Conservation (phyloP, 2,797 vertebrate genomes). For the Rhyacichthys aspro region DNA sequence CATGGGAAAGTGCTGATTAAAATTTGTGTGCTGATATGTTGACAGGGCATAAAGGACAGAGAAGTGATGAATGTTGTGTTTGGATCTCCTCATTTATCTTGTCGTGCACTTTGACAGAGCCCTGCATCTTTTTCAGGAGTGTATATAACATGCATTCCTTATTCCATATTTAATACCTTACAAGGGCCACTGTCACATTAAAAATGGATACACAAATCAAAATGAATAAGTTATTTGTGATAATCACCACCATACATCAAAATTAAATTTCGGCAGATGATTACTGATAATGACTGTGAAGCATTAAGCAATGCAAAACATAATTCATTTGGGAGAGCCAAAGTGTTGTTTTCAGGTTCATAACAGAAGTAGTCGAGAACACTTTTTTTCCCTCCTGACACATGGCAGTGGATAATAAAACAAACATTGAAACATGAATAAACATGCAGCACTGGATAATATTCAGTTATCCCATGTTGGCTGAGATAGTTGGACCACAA, state of each 20-base stretch:
- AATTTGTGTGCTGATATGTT: constrained; percentile 14
- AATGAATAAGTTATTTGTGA: constrained; percentile 60
- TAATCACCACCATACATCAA: constrained; percentile 63
- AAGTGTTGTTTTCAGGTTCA: too few relatives aligned
- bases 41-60: constrained; percentile 28
- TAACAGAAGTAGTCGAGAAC: too few relatives aligned
- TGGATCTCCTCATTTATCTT: constrained; percentile 37
- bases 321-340: constrained; percentile 61
- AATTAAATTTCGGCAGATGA: constrained; percentile 57
- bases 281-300: constrained; percentile 65
- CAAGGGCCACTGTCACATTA: constrained; percentile 42
- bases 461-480: too few relatives aligned
- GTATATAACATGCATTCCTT: not conserved
- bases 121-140: constrained; percentile 22
- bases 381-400: constrained; percentile 2
- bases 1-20: constrained; percentile 24
- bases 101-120: constrained; percentile 19
- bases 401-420: too few relatives aligned
- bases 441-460: too few relatives aligned
- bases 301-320: constrained; percentile 51
- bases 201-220: constrained; percentile 56
- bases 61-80: constrained; percentile 38
- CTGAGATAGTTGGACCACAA: too few relatives aligned
- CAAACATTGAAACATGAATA: too few relatives aligned
- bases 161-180: constrained; percentile 38